Base-by-base conservation (phyloP, 2,888 invertebrate genomes). In the Hydrotaea diabolus region DNA sequence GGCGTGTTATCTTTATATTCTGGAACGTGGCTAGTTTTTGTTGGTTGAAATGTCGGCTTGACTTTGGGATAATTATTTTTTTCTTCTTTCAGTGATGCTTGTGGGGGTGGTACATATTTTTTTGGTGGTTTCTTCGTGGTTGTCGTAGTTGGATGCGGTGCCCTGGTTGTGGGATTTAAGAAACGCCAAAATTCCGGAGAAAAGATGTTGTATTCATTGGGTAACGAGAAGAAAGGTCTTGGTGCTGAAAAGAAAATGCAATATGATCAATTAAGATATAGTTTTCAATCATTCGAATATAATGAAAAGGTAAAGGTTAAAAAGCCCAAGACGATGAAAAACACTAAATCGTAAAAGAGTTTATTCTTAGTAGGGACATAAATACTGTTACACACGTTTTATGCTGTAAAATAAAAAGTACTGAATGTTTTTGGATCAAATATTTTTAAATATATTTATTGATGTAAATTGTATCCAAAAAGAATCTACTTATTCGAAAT, bases 141-240 rank as follows among this genome's bases (percentile, higher is more conserved):
- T 0, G 77, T 62, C 21, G 74, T 2, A 23, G 78, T 46, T 13
- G 21, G 23, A 23, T 46, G 53, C 13, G 77, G 5, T 26, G 81
- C 77, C 57, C 73, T 73, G 26, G 76, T 83, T 5, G 83, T 88
- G 62, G 90, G 90, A 79, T 86, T 88, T 0, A 90, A 89, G 73
- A 91, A 89, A 39, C 82, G 88, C 90, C 91, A 91, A 83, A 91
- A 89, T 55, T 86, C 87, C 3, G 88, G 87, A 77, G 88, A 87
- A 62, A 91, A 89, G 62, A 90, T 88, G 81, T 89, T 89, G 46
- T 91, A 91, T 13, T 84, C 85, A 53, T 74, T 86, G 53, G 80
- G 77, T 17, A 82, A 57, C 17, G 78, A 74, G 43, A 86, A 81
- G 1, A 73, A 26, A 0, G 86, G 81, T 31, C 78, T 75, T 7